Evolutionary conservation across 2,113 vertebrate genomes (phyloP), one percentile per base, ranked within the genome.

Genomic region (Aplodontia rufa): DNA sequence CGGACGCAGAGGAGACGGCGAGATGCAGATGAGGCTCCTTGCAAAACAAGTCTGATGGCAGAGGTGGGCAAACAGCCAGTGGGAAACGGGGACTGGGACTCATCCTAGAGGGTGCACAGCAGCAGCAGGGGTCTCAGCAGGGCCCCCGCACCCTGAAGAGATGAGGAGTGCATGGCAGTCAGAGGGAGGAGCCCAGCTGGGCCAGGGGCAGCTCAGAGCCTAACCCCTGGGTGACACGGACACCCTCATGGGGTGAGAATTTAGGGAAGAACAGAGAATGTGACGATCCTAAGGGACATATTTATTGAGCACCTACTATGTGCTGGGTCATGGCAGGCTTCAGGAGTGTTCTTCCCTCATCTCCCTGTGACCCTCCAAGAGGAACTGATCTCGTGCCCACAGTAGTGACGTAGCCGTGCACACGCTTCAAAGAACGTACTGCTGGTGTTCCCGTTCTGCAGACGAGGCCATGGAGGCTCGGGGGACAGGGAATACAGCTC

Each of bases 261-360:
- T 28, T 6, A 51, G 64, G 47, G 7, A 30, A 78, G 20, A 45
- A 64, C 2, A 2, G 62, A 83, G 45, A 28, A 55, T 8, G 17
- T 0, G 24, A 6, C 14, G 2, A 35, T 40, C 53, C 14, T 13
- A 16, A 24, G 3, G 10, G 62, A 32, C 19, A 2, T 47, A 0
- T n/a, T 35, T 76, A 5, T 20, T 66, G 32, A 55, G 78, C 51
- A 71, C 32, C 26, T 51, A 22, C 72, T 19, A 4, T 45, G 78
- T 60, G 60, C 60, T 3, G 53, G 2, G 12, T 58, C 40, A 22
- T 6, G 17, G 35, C 35, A 37, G 76, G 8, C 14, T 47, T 64
- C 16, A 22, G 8, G 51, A 22, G n/a, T 1, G 22, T 51, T 53
- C n/a, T 22, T 37, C 4, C n/a, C 35, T 55, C 19, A 22, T 22